phyloP scores from a whole-genome alignment of 2,113 vertebrate genomes.

The Suricata suricatta region DNA sequence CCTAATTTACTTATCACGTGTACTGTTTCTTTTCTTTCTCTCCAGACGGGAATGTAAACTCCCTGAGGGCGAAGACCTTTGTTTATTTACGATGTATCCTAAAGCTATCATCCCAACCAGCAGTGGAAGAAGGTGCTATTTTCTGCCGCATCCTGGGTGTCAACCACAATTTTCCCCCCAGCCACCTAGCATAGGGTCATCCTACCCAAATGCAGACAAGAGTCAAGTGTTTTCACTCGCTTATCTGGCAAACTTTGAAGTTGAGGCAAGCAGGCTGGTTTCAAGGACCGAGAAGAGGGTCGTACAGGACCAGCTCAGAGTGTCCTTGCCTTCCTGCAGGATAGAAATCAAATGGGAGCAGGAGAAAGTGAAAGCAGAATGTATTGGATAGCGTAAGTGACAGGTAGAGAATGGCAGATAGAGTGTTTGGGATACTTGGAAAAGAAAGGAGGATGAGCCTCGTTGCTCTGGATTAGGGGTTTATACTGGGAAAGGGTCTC shows the following conservation, averaged over 20 bases:
- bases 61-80: not conserved
- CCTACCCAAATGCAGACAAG: not conserved
- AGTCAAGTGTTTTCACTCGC: not conserved
- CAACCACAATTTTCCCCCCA: not conserved
- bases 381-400: not conserved
- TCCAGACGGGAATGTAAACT: not conserved
- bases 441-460: not conserved
- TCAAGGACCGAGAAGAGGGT: not conserved
- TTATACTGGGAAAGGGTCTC: not conserved
- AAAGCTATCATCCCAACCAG: not conserved
- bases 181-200: not conserved
- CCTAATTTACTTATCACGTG: not conserved
- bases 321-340: not conserved
- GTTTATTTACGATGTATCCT: not conserved
- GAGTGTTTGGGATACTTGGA: not conserved
- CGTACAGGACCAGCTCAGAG: not conserved
- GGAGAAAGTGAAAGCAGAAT: not conserved
- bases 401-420: not conserved
- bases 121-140: not conserved
- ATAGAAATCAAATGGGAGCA: not conserved
- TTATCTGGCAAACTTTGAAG: not conserved
- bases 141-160: not conserved
- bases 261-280: not conserved
- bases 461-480: not conserved
- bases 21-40: not conserved